phyloP scores from a whole-genome alignment of 2,888 invertebrate genomes.

The Prosapia bicincta region DNA sequence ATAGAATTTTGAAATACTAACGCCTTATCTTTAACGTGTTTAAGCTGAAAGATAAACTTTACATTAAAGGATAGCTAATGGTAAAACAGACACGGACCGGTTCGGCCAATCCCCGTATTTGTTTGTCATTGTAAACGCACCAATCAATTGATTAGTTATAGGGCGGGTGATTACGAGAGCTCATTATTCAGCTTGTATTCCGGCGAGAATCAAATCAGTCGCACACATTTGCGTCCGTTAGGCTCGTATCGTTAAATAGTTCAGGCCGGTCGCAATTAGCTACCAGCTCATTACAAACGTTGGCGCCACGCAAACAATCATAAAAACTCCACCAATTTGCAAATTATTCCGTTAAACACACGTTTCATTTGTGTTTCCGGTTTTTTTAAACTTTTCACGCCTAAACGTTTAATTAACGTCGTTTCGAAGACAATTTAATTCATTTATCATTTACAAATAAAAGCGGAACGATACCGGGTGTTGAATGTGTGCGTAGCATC shows the following conservation, averaged over 20 bases:
- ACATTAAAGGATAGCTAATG: no score
- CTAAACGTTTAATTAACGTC: neutral
- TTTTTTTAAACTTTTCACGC: neutral
- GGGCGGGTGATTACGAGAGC: constrained; percentile 4
- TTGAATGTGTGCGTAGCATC: no score
- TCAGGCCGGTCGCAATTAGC: neutral
- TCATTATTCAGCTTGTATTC: constrained; percentile 19
- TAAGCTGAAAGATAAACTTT: no score
- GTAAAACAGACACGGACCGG: no score
- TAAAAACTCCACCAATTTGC: neutral
- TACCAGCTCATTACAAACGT: neutral
- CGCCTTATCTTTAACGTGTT: no score
- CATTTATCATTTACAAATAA: neutral
- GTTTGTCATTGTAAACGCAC: constrained; percentile 27
- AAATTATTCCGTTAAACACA: neutral
- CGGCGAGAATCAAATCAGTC: neutral
- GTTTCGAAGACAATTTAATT: neutral
- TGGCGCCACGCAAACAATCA: neutral
- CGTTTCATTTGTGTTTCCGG: neutral
- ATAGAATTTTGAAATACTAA: no score
- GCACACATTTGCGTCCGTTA: neutral
- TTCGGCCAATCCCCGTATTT: constrained; percentile 9
- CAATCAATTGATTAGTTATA: constrained; percentile 29
- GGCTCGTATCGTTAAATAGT: neutral
- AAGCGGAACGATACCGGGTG: no score